Evolutionary conservation across 2,888 invertebrate genomes (phyloP).

Genomic region (Torymus auratus): DNA sequence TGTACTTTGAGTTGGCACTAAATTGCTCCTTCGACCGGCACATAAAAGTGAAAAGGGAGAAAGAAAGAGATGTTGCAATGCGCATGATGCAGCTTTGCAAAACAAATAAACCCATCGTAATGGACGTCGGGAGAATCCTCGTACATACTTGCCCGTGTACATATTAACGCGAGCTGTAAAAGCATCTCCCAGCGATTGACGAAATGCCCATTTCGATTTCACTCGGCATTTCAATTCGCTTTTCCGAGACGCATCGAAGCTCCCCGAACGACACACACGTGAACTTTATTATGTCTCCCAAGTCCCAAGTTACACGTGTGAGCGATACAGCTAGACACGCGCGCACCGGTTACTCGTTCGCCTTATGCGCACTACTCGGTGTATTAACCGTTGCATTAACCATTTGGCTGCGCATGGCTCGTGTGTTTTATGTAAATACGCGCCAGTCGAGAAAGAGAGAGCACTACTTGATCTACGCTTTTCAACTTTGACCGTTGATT

Average conservation of each 20-base stretch:
- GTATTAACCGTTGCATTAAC: too few relatives aligned
- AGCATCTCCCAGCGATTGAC: neutral
- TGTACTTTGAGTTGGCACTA: too few relatives aligned
- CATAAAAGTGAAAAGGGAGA: neutral
- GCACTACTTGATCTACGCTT: too few relatives aligned
- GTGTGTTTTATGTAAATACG: too few relatives aligned
- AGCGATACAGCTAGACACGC: neutral
- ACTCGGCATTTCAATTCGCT: neutral
- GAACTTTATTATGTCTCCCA: constrained; percentile 21
- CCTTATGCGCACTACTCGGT: too few relatives aligned
- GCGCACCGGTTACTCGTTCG: too few relatives aligned
- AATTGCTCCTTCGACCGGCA: neutral
- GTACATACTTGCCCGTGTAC: too few relatives aligned
- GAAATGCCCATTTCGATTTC: constrained; percentile 18
- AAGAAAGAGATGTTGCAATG: neutral
- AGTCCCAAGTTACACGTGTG: neutral
- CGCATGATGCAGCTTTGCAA: neutral
- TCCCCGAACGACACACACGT: constrained; percentile 15
- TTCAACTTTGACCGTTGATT: too few relatives aligned
- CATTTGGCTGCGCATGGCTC: too few relatives aligned
- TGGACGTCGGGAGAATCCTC: neutral
- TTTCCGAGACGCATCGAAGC: neutral
- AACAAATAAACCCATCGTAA: constrained; percentile 18
- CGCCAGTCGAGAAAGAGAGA: too few relatives aligned
- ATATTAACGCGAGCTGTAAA: neutral